Evolutionary conservation across 2,888 invertebrate genomes (phyloP).

Genomic region (Bibio marci): DNA sequence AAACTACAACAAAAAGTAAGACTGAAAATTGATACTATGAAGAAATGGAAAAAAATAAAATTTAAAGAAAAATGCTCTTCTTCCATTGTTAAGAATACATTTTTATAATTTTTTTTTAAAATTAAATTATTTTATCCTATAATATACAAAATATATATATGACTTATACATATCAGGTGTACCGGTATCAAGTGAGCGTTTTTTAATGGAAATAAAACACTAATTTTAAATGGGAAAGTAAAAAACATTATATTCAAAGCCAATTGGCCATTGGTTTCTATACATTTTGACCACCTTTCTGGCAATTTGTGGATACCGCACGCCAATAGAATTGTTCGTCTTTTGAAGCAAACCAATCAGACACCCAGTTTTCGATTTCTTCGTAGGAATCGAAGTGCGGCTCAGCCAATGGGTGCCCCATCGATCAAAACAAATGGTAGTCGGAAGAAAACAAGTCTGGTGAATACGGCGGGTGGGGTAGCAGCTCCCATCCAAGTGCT

Average conservation of each 20-base stretch:
- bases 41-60: too few relatives aligned
- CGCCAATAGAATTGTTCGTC: conserved; percentile 8
- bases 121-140: too few relatives aligned
- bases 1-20: too few relatives aligned
- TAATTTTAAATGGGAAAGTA: too few relatives aligned
- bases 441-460: conserved; percentile 8
- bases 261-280: conserved; percentile 9
- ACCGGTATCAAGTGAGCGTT: too few relatives aligned
- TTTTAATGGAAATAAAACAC: too few relatives aligned
- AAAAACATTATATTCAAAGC: conserved; percentile 7
- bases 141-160: too few relatives aligned
- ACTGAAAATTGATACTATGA: too few relatives aligned
- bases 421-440: conserved; percentile 8
- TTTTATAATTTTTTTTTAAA: too few relatives aligned
- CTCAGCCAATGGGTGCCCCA: conserved; percentile 6
- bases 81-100: too few relatives aligned
- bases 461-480: conserved; percentile 6
- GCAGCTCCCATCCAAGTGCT: conserved; percentile 11
- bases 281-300: conserved; percentile 9
- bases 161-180: too few relatives aligned
- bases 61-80: too few relatives aligned
- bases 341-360: conserved; percentile 9
- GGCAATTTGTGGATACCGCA: conserved; percentile 9
- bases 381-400: conserved; percentile 11
- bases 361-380: background rate